Percentiles rank a stretch among this genome's conserved stretches.
These are phyloP conservation scores for Drosophila flavopinicola DNA, from an alignment of 2,888 invertebrate species.

Conservation along the genomic window DNA sequence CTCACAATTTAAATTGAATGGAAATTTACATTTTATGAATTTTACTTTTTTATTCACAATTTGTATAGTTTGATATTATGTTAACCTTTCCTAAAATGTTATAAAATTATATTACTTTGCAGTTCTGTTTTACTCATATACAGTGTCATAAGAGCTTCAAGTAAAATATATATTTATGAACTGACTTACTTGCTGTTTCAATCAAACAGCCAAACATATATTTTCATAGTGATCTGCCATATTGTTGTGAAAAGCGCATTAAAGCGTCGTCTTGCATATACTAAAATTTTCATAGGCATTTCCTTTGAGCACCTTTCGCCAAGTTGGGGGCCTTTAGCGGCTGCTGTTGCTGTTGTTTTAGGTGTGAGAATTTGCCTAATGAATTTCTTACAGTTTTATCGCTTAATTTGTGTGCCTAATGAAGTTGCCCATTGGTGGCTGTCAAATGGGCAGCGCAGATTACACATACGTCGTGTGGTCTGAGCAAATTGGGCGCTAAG, in stretches of 20 bases:
- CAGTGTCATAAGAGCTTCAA: too few relatives aligned
- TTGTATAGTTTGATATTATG: too few relatives aligned
- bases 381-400: constrained; percentile 74
- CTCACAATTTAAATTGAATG: too few relatives aligned
- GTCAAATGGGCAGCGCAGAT: constrained; percentile 54
- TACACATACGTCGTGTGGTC: constrained; percentile 67
- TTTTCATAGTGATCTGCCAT: constrained; percentile 1
- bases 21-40: too few relatives aligned
- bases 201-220: neutral
- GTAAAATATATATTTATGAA: neutral
- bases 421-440: constrained; percentile 69
- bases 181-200: neutral
- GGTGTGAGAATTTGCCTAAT: constrained; percentile 69
- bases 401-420: constrained; percentile 76
- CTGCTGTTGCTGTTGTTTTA: constrained; percentile 43
- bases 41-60: too few relatives aligned
- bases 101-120: too few relatives aligned
- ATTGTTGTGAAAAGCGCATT: constrained; percentile 18
- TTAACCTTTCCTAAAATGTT: too few relatives aligned
- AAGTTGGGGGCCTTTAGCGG: constrained; percentile 38
- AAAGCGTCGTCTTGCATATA: constrained; percentile 3
- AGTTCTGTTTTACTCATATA: too few relatives aligned
- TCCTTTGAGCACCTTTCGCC: constrained; percentile 58
- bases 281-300: constrained; percentile 22
- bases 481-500: constrained; percentile 46